Percentiles rank a stretch among this genome's conserved stretches.
Evolutionary conservation across 2,888 invertebrate species (phyloP).

Genomic region (Stenodera caucasica): DNA sequence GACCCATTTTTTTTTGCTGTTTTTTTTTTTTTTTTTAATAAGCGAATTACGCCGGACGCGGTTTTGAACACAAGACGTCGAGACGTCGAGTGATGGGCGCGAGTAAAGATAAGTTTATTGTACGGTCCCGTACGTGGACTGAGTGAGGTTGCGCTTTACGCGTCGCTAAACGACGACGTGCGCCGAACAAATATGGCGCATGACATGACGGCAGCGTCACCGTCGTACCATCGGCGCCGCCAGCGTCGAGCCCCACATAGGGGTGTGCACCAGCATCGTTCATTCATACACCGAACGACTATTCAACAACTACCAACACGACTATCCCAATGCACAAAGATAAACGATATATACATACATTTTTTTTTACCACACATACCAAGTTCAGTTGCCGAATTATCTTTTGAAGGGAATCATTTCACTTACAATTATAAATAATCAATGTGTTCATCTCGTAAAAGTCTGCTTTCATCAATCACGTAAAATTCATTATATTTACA

Average conservation of each 20-base stretch:
- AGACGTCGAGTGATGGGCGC: slow-evolving; percentile 33
- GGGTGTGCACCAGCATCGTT: slow-evolving; percentile 13
- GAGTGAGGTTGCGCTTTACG: slow-evolving; percentile 38
- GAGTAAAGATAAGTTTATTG: slow-evolving; percentile 24
- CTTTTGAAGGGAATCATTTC: too few relatives aligned
- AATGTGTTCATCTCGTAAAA: too few relatives aligned
- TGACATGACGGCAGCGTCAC: slow-evolving; percentile 23
- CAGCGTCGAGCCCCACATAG: slow-evolving; percentile 10
- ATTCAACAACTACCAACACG: neutral
- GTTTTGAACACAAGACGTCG: slow-evolving; percentile 44
- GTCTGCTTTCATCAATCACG: too few relatives aligned
- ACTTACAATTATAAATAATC: too few relatives aligned
- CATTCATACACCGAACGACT: neutral
- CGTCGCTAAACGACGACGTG: slow-evolving; percentile 28
- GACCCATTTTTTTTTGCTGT: slow-evolving; percentile 44
- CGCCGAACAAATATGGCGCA: slow-evolving; percentile 35
- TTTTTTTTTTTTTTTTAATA: too few relatives aligned
- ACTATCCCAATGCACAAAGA: neutral
- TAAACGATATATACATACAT: neutral
- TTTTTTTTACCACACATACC: neutral
- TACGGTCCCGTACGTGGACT: slow-evolving; percentile 37
- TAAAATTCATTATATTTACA: neutral
- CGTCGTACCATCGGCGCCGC: slow-evolving; percentile 28
- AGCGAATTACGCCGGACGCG: slow-evolving; percentile 31
- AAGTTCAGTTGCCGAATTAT: too few relatives aligned